A percentile compares a stretch with the other conserved stretches of the same genome.
Conservation (phyloP, 2,888 invertebrate genomes). For the Drosophila stalkeri region DNA sequence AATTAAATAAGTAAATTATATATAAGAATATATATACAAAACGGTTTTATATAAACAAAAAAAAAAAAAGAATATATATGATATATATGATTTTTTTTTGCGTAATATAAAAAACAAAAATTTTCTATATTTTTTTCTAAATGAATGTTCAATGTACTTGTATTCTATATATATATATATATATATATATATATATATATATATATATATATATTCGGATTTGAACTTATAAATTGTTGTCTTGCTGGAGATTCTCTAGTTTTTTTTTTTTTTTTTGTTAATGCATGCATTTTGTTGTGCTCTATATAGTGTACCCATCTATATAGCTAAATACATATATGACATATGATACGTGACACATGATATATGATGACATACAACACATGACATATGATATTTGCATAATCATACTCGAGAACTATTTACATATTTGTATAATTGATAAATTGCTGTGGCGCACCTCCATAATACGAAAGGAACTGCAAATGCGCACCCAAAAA, state of each 20-base stretch:
- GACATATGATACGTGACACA: background rate
- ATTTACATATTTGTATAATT: conserved; percentile 13
- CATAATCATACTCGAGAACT: conserved; percentile 4
- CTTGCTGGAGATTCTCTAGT: background rate
- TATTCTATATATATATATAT: background rate
- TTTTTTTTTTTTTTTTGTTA: background rate
- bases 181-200: background rate
- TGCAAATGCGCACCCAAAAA: conserved; percentile 48
- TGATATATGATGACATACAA: conserved; percentile 1
- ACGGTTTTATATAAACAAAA: background rate
- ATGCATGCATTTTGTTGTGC: background rate
- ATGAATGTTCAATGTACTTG: conserved; percentile 7
- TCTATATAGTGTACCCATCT: background rate
- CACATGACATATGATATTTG: conserved; percentile 1
- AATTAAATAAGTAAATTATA: background rate
- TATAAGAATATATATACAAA: background rate
- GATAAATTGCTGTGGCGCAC: conserved; percentile 29
- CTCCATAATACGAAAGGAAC: conserved; percentile 37
- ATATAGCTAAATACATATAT: background rate
- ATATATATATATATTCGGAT: background rate
- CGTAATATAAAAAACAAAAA: background rate
- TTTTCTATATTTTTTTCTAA: background rate
- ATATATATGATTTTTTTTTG: background rate
- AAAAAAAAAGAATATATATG: background rate
- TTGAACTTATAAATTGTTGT: background rate